These are phyloP conservation scores for Rhagonycha lutea DNA, from an alignment of 2,888 invertebrate genomes.

Conservation along the genomic window DNA sequence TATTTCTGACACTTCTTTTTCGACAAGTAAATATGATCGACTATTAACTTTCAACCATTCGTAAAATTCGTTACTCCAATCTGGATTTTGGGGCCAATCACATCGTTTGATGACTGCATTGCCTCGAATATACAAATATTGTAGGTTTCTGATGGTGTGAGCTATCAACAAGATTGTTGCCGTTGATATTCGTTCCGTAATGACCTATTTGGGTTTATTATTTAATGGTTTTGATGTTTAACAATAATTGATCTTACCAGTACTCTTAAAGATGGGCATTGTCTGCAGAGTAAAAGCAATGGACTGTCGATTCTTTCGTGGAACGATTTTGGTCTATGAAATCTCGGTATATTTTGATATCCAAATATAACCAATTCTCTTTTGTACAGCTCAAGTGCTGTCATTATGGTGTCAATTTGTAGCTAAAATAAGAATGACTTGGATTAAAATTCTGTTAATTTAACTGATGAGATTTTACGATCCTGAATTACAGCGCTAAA, in stretches of 20 bases:
- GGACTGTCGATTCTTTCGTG: constrained; percentile 71
- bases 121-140: constrained; percentile 66
- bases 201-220: constrained; percentile 56
- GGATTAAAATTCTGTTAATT: constrained; percentile 1
- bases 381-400: constrained; percentile 65
- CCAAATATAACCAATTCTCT: constrained; percentile 68
- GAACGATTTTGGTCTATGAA: constrained; percentile 69
- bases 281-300: constrained; percentile 67
- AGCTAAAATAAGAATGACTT: constrained; percentile 48
- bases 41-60: constrained; percentile 67
- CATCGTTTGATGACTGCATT: constrained; percentile 73
- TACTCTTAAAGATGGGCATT: constrained; percentile 69
- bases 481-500: too few relatives aligned
- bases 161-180: constrained; percentile 75
- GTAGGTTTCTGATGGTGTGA: constrained; percentile 65
- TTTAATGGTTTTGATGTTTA: background rate
- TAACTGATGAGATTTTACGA: background rate
- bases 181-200: constrained; percentile 78
- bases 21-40: constrained; percentile 66
- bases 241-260: constrained; percentile 58
- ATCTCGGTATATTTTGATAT: constrained; percentile 69
- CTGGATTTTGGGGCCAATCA: constrained; percentile 69
- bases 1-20: constrained; percentile 70
- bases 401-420: constrained; percentile 58
- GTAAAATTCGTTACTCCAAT: constrained; percentile 71